These are phyloP conservation scores for Pomatostomus ruficeps DNA, from an alignment of 2,113 vertebrate genomes.

Conservation along the genomic window DNA sequence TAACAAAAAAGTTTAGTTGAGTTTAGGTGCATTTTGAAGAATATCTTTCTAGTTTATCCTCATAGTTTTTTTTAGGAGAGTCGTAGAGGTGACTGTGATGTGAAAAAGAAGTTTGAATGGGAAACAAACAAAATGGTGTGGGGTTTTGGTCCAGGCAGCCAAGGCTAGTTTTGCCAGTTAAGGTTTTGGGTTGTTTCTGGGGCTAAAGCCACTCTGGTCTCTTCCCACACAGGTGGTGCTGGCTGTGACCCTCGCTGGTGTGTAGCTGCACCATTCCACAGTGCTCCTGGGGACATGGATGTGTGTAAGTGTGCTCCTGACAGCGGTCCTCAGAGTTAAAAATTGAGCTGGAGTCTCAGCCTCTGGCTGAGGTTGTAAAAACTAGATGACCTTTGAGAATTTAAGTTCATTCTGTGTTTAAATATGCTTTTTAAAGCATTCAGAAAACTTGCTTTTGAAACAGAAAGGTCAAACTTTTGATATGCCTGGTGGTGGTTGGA, in stretches of 20 bases:
- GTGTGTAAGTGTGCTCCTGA: not conserved
- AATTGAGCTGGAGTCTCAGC: not conserved
- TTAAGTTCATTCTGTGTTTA: not conserved
- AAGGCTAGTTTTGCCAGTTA: not conserved
- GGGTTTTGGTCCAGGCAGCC: not conserved
- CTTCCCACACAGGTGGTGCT: not conserved
- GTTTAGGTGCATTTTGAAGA: not conserved
- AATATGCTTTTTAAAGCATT: not conserved
- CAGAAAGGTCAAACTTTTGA: not conserved
- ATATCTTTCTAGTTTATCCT: not conserved
- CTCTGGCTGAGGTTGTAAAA: not conserved
- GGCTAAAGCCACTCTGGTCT: not conserved
- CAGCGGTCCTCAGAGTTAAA: not conserved
- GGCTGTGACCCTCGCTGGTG: not conserved
- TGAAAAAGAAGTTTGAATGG: not conserved
- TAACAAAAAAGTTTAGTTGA: not conserved
- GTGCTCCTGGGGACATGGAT: not conserved
- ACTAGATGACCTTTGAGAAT: not conserved
- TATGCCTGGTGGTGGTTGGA: not conserved
- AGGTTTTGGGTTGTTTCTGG: not conserved
- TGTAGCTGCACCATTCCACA: not conserved
- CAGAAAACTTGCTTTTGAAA: not conserved
- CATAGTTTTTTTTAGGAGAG: not conserved
- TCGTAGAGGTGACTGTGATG: not conserved
- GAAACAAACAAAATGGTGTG: not conserved